Evolutionary conservation across 1,140 invertebrate species (phyloP).

Genomic region (Hesperophylax magnus): DNA sequence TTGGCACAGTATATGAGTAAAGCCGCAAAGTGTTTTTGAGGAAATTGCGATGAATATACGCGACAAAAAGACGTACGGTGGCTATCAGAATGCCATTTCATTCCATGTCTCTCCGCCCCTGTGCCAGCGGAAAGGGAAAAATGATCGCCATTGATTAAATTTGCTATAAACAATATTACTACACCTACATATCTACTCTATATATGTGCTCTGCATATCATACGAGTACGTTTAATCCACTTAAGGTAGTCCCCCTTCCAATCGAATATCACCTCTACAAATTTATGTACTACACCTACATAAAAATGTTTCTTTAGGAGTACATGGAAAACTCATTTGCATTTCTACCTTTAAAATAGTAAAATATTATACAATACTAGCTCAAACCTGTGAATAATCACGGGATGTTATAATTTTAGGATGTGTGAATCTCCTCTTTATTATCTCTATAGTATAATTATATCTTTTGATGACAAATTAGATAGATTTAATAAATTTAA

Average conservation of each 20-base stretch:
- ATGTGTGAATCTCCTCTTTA: no score
- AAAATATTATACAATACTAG: no score
- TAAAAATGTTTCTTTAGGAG: no score
- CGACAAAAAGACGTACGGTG: conserved; percentile 46
- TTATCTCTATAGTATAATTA: no score
- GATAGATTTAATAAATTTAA: no score
- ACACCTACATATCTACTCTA: no score
- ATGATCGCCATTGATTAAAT: conserved; percentile 47
- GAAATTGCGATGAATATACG: conserved; percentile 41
- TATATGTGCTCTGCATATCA: conserved; percentile 3
- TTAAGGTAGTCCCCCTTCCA: not conserved
- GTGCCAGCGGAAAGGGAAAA: conserved; percentile 10
- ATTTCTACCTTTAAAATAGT: no score
- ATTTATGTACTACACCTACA: no score
- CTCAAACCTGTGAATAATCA: no score
- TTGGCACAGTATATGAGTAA: not conserved
- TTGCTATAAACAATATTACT: conserved; percentile 48
- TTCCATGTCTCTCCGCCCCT: not conserved
- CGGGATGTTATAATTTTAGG: no score
- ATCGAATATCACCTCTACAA: not conserved
- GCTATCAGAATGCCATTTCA: conserved; percentile 48
- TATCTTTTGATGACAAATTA: no score
- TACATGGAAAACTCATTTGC: no score
- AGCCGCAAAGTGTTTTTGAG: conserved; percentile 27
- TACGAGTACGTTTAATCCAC: conserved; percentile 45